Evolutionary conservation across 2,888 invertebrate genomes (phyloP).

Genomic region (Scotopteryx bipunctaria): DNA sequence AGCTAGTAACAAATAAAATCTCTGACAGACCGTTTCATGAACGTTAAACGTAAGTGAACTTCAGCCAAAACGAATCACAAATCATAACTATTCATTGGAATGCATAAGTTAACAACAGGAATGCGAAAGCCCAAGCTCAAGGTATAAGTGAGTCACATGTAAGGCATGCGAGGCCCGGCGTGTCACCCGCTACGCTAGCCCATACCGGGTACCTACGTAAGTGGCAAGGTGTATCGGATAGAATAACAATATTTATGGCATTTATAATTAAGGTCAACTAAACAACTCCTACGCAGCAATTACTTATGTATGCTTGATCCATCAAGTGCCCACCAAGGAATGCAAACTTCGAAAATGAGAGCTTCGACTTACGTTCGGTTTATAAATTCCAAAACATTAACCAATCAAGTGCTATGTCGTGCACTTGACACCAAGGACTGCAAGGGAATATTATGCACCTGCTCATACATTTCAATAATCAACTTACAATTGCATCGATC

Average conservation of each 20-base stretch:
- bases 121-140: slow-evolving; percentile 68
- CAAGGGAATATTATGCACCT: slow-evolving; percentile 43
- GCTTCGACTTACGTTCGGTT: no score
- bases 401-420: slow-evolving; percentile 10
- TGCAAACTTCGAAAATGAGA: no score
- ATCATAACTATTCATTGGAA: slow-evolving; percentile 40
- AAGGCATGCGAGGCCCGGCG: slow-evolving; percentile 67
- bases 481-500: slow-evolving; percentile 40
- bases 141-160: slow-evolving; percentile 68
- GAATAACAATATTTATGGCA: slow-evolving; percentile 14
- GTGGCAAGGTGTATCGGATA: slow-evolving; percentile 17
- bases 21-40: background rate
- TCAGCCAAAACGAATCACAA: slow-evolving; percentile 7
- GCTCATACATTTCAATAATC: slow-evolving; percentile 49
- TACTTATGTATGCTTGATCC: background rate
- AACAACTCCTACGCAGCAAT: background rate
- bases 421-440: slow-evolving; percentile 31
- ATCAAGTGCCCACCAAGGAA: no score
- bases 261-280: background rate
- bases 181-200: slow-evolving; percentile 39
- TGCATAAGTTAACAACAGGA: slow-evolving; percentile 53
- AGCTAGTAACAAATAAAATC: no score
- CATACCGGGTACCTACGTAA: slow-evolving; percentile 13
- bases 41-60: no score
- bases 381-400: slow-evolving; percentile 4